Base-by-base conservation (phyloP, 2,888 invertebrate species). In the Trissolcus japonicus region DNA sequence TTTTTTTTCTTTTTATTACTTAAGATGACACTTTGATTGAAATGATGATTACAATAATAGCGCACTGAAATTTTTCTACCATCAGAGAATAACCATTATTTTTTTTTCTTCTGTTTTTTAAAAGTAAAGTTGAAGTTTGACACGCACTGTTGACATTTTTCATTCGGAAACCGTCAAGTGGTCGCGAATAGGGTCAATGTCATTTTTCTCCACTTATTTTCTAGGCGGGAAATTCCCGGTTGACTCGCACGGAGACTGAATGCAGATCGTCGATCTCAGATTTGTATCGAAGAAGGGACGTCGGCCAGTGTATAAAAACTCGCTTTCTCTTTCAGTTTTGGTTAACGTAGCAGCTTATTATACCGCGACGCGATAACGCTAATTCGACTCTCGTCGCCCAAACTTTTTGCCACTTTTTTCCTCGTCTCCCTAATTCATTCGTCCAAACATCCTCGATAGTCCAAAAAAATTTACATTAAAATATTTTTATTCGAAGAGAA, bases 311-410 rank as follows among this genome's bases (percentile, higher is more conserved):
- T 85, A 85, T 84, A 85, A 84, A 84, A 83, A 72, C 78, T 81
- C 76, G 75, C 85, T 84, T 84, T 85, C 85, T 79, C 84, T 85
- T 81, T 81, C 83, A 71, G 84, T 85, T 83, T 83, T 83, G 65
- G 66, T 68, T 67, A 62, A 60, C 73, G 63, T 53, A 61, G 66
- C 61, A 62, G 48, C 54, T 63, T 61, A 63, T 75, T 75, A 75
- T 54, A 68, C 63, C 48, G 48, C 62, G 25, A 6, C 21, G 48
- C 60, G 75, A 75, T 67, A 74, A 67, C 53, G 57, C 62, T 67
- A 67, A 74, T 74, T 57, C 9, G 35, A 19, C 46, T 21, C 57
- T 51, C 61, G 56, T 61, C 59, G 41, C 50, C 17, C 60, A 14
- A 60, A 61, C 35, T 6, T 21, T 21, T 25, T 35, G 35, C 1